phyloP scores from a whole-genome alignment of 2,888 invertebrate species.

The Neocrepidodera transversa region DNA sequence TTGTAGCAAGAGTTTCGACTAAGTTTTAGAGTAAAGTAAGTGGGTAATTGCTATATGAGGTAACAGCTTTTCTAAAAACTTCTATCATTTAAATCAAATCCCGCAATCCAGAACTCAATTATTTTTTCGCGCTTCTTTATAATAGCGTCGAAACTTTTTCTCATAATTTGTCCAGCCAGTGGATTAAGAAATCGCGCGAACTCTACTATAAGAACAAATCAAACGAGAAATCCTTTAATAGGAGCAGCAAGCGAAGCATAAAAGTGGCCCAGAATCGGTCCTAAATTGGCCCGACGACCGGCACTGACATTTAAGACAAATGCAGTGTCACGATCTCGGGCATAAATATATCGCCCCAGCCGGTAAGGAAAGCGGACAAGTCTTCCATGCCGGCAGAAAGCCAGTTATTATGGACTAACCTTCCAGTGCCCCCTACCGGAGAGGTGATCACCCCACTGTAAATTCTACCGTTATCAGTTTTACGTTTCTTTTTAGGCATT shows the following conservation, averaged over 20 bases:
- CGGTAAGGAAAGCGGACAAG: conserved; percentile 48
- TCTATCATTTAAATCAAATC: not conserved
- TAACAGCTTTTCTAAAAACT: too few relatives aligned
- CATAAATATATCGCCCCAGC: conserved; percentile 57
- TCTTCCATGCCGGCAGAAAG: conserved; percentile 46
- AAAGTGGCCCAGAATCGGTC: conserved; percentile 45
- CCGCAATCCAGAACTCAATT: not conserved
- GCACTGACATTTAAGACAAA: conserved; percentile 53
- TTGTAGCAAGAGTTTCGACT: not conserved
- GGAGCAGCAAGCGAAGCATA: conserved; percentile 49
- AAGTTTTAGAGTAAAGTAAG: not conserved
- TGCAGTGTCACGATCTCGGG: conserved; percentile 56
- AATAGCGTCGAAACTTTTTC: conserved; percentile 3
- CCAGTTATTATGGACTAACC: conserved; percentile 56
- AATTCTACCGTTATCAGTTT: conserved; percentile 55
- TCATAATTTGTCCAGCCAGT: conserved; percentile 21
- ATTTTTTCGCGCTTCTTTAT: conserved; percentile 3
- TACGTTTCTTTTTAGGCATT: conserved; percentile 46
- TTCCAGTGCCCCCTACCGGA: conserved; percentile 43
- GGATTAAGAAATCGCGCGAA: conserved; percentile 15
- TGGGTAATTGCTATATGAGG: too few relatives aligned
- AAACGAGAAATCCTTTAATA: conserved; percentile 45
- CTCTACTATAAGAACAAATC: conserved; percentile 22
- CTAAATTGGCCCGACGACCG: conserved; percentile 39
- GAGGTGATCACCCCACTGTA: conserved; percentile 51